These are phyloP conservation scores for Mythimna loreyi DNA, from an alignment of 2,888 invertebrate species.

Conservation along the genomic window DNA sequence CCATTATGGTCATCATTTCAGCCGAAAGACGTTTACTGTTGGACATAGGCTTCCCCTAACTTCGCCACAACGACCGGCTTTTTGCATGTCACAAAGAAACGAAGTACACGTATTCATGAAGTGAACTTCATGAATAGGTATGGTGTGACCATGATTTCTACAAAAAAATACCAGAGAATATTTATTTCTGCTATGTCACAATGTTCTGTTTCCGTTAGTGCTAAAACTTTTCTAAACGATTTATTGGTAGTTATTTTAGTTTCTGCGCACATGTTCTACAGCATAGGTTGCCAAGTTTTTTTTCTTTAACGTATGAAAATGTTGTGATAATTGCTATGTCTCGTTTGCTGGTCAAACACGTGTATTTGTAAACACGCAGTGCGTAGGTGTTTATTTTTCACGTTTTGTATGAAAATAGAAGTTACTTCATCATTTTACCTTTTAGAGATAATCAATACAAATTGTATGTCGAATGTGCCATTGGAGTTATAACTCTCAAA, in stretches of 20 bases:
- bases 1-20: too few species aligned
- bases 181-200: not conserved
- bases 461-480: conserved; percentile 2
- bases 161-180: not conserved
- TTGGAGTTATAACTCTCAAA: conserved; percentile 8
- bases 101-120: too few species aligned
- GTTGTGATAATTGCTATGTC: conserved; percentile 34
- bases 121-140: not conserved
- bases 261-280: conserved; percentile 40
- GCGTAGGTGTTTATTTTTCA: conserved; percentile 22
- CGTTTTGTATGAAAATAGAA: conserved; percentile 25
- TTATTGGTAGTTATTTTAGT: conserved; percentile 47
- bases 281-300: conserved; percentile 58
- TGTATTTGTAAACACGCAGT: conserved; percentile 27
- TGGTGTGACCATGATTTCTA: conserved; percentile 6
- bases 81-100: not conserved
- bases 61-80: not conserved
- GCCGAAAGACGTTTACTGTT: not conserved
- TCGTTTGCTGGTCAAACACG: conserved; percentile 33
- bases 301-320: conserved; percentile 15
- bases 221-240: conserved; percentile 11
- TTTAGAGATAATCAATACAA: conserved; percentile 5
- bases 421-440: conserved; percentile 1
- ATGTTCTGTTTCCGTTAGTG: not conserved
- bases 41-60: too few species aligned